These are phyloP conservation scores for Tribolium castaneum DNA, from an alignment of 1,140 invertebrate genomes.

Conservation along the genomic window DNA sequence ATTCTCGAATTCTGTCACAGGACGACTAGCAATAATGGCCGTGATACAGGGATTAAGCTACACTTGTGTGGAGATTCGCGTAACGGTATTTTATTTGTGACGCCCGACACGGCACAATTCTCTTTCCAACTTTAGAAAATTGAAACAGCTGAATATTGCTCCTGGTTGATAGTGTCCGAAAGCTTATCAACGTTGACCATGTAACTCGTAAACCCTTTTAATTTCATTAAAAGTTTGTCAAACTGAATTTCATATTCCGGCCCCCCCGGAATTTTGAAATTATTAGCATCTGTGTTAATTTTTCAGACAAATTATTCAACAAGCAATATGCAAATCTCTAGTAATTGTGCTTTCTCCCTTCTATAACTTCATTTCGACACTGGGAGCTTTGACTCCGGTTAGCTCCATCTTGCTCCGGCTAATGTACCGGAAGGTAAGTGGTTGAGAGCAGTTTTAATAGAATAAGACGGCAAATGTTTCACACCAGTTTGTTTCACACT, in stretches of 20 bases:
- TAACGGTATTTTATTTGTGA: not conserved
- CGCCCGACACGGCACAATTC: not conserved
- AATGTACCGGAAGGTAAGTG: slow-evolving; percentile 34
- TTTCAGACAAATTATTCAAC: slow-evolving; percentile 46
- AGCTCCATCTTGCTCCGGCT: slow-evolving; percentile 26
- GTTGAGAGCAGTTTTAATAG: slow-evolving; percentile 11
- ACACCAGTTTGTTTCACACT: slow-evolving; percentile 24
- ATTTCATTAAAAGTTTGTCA: slow-evolving; percentile 38
- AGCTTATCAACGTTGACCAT: slow-evolving; percentile 15
- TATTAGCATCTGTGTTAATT: slow-evolving; percentile 47
- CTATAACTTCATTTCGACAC: slow-evolving; percentile 41
- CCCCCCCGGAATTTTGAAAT: slow-evolving; percentile 29
- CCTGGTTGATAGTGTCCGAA: not conserved
- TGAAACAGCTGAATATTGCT: not conserved
- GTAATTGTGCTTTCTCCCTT: slow-evolving; percentile 46
- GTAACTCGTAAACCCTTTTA: not conserved
- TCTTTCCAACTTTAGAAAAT: not conserved
- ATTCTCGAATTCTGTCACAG: slow-evolving; percentile 43
- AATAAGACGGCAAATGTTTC: slow-evolving; percentile 34
- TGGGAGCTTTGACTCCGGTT: slow-evolving; percentile 15
- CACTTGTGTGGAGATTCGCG: slow-evolving; percentile 12
- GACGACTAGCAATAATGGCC: slow-evolving; percentile 49
- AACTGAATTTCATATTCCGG: slow-evolving; percentile 21
- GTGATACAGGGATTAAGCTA: slow-evolving; percentile 50
- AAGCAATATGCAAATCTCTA: slow-evolving; percentile 45